Conservation (phyloP, 1,140 invertebrate genomes). For the Drosophila leontia region DNA sequence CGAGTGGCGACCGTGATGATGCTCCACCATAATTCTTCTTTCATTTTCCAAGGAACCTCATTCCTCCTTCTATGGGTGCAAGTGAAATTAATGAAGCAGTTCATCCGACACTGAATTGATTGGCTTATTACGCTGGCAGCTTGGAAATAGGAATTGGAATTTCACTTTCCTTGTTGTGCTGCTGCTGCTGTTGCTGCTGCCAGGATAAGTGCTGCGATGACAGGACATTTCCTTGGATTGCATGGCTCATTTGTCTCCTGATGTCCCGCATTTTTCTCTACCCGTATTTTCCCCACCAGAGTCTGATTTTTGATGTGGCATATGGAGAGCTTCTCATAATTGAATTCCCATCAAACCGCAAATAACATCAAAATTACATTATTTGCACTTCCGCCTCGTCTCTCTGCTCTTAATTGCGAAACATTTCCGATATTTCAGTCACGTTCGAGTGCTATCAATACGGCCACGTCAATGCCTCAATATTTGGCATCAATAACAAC, state of each 20-base stretch:
- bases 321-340: conserved; percentile 53
- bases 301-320: not conserved
- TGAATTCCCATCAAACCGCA: conserved; percentile 58
- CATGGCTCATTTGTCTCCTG: conserved; percentile 38
- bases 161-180: conserved; percentile 14
- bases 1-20: conserved; percentile 21
- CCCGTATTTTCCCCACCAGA: not conserved
- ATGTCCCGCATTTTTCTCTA: conserved; percentile 16
- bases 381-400: conserved; percentile 18
- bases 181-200: conserved; percentile 5
- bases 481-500: conserved; percentile 25
- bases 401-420: conserved; percentile 33
- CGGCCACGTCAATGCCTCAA: conserved; percentile 56
- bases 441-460: conserved; percentile 76
- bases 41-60: conserved; percentile 15
- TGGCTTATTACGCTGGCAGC: conserved; percentile 76
- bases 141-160: conserved; percentile 39
- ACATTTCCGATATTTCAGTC: conserved; percentile 77
- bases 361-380: conserved; percentile 78
- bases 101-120: conserved; percentile 83
- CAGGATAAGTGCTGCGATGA: conserved; percentile 42
- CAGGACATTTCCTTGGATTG: conserved; percentile 52
- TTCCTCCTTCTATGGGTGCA: conserved; percentile 2
- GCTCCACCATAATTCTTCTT: conserved; percentile 52
- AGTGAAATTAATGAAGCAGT: conserved; percentile 82